A percentile compares a stretch with the other conserved stretches of the same genome.
phyloP scores from a whole-genome alignment of 2,797 vertebrate species.

The Dicrostonyx torquatus region DNA sequence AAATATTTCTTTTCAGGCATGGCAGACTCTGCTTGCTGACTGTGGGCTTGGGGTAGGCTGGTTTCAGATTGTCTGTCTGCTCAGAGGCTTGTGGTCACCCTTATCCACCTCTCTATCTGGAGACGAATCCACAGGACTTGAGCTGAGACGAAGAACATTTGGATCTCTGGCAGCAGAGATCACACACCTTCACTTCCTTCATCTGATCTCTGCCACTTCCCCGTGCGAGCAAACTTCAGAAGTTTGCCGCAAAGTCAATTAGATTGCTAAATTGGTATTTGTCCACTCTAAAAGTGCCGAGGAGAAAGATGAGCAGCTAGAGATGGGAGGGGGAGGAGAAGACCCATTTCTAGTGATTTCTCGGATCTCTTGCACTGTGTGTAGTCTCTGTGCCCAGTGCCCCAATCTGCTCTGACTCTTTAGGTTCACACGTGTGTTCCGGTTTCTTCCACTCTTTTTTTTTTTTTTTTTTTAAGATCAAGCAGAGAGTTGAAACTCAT shows the following conservation, averaged over 20 bases:
- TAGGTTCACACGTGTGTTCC: neutral
- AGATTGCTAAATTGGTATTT: constrained; percentile 8
- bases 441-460: neutral
- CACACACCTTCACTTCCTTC: neutral
- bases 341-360: neutral
- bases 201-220: neutral
- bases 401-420: neutral
- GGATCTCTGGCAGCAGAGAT: neutral
- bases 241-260: neutral
- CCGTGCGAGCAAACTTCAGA: neutral
- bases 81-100: neutral
- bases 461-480: neutral
- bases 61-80: neutral
- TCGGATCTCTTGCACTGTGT: neutral
- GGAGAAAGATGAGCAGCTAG: neutral
- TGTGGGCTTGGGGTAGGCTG: neutral
- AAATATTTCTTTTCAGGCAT: constrained; percentile 15
- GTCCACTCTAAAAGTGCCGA: constrained; percentile 9
- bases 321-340: neutral
- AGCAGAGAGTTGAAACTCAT: constrained; percentile 35
- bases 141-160: neutral
- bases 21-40: neutral
- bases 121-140: neutral
- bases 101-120: neutral
- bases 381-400: neutral